Percentiles rank a stretch among this genome's conserved stretches.
Conservation (phyloP, 2,113 vertebrate species). For the Camarhynchus parvulus region DNA sequence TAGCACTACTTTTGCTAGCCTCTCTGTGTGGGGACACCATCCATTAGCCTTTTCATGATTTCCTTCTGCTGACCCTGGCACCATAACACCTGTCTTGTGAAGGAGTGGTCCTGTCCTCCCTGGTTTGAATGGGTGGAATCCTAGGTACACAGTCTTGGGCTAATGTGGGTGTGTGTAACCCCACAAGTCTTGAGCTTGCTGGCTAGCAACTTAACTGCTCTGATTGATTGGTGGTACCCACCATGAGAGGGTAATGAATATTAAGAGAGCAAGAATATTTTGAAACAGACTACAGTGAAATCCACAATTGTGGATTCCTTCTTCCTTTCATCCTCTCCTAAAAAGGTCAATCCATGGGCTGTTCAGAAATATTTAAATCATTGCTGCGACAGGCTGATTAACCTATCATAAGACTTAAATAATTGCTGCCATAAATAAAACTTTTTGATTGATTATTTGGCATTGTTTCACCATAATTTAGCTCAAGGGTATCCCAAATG, state of each 20-base stretch:
- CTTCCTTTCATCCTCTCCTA: not conserved
- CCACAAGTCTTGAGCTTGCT: too few species aligned
- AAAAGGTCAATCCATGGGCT: fast-evolving
- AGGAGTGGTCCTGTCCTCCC: too few species aligned
- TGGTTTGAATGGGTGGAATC: too few species aligned
- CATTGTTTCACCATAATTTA: not conserved
- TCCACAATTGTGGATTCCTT: not conserved
- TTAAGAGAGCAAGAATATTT: not conserved
- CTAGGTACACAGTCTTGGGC: too few species aligned
- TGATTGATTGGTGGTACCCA: not conserved
- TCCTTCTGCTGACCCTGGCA: too few species aligned
- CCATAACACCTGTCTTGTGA: too few species aligned
- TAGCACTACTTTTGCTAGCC: too few species aligned
- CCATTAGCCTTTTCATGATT: too few species aligned
- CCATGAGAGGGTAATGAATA: not conserved
- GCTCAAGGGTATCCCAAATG: not conserved
- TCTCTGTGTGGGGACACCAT: too few species aligned
- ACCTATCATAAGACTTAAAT: not conserved
- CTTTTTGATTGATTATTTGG: not conserved
- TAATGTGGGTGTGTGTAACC: too few species aligned
- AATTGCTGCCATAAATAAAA: not conserved
- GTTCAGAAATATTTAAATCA: not conserved
- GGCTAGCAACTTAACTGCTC: not conserved
- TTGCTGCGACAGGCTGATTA: not conserved
- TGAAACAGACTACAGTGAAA: not conserved